Evolutionary conservation across 2,888 invertebrate species (phyloP).

Genomic region (Cyclophora punctaria): DNA sequence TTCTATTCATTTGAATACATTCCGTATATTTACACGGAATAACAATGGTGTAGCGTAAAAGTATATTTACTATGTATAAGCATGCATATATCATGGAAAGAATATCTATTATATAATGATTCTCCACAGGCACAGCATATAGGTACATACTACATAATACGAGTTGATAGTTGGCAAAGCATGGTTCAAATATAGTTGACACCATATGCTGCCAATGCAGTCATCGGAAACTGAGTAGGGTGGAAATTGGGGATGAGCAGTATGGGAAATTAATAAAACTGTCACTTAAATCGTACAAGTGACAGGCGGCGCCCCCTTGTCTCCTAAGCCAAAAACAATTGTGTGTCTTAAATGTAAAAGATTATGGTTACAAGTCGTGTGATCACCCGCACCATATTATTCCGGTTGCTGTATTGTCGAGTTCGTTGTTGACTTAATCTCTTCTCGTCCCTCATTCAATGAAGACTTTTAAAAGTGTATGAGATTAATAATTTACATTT

Average conservation of each 20-base stretch:
- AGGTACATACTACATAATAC: not conserved
- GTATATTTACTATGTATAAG: too few species aligned
- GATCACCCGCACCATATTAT: constrained; percentile 29
- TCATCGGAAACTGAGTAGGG: constrained; percentile 61
- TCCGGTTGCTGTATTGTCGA: constrained; percentile 51
- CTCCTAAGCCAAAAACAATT: constrained; percentile 29
- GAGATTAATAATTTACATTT: constrained; percentile 23
- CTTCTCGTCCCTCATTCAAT: constrained; percentile 50
- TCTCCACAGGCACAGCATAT: too few species aligned
- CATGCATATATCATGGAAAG: too few species aligned
- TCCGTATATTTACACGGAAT: too few species aligned
- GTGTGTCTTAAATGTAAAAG: constrained; percentile 32
- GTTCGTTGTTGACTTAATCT: constrained; percentile 65
- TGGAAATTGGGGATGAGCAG: constrained; percentile 64
- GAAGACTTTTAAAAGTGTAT: constrained; percentile 56
- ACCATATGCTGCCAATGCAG: constrained; percentile 60
- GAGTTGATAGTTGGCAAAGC: constrained; percentile 18
- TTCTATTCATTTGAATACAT: too few species aligned
- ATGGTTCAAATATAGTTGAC: constrained; percentile 36
- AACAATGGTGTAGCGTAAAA: too few species aligned
- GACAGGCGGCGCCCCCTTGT: constrained; percentile 60
- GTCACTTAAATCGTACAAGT: constrained; percentile 79
- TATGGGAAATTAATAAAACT: constrained; percentile 84
- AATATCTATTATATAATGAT: too few species aligned
- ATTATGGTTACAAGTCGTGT: constrained; percentile 33